Evolutionary conservation across 2,797 vertebrate species (phyloP).

Genomic region (Aldrovandia affinis): DNA sequence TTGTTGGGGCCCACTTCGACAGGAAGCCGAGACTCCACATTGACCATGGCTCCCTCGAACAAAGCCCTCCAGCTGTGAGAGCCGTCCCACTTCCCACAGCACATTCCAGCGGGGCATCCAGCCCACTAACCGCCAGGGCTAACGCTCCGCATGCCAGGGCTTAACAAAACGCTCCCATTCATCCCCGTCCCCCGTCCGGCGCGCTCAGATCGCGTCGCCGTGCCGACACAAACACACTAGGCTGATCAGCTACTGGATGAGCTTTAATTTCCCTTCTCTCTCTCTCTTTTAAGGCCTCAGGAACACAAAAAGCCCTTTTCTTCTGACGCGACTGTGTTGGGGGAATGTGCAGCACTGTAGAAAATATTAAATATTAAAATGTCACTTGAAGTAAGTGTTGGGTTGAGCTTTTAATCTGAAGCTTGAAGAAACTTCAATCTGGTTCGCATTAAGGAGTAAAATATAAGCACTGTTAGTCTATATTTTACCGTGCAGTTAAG

Average conservation of each 20-base stretch:
- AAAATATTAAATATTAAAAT: background rate
- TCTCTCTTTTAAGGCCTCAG: background rate
- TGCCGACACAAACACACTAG: slow-evolving; percentile 52
- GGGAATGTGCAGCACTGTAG: background rate
- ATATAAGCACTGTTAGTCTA: background rate
- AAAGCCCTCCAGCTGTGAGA: slow-evolving; percentile 36
- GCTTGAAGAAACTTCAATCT: background rate
- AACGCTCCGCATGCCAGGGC: slow-evolving; percentile 50
- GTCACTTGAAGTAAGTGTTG: background rate
- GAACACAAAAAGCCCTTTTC: background rate
- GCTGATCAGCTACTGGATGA: slow-evolving; percentile 59
- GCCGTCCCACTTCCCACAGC: slow-evolving; percentile 34
- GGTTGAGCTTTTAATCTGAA: background rate
- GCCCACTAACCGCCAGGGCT: slow-evolving; percentile 39
- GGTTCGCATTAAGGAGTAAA: background rate
- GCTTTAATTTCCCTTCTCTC: slow-evolving; percentile 11
- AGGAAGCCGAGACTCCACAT: slow-evolving; percentile 9
- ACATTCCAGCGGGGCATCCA: slow-evolving; percentile 52
- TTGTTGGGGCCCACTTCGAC: background rate
- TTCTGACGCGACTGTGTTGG: background rate
- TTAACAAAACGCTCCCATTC: slow-evolving; percentile 58
- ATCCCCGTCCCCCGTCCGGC: slow-evolving; percentile 38
- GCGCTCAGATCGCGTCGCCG: slow-evolving; percentile 52
- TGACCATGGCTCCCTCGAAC: slow-evolving; percentile 12
- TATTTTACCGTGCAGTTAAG: background rate